Base-by-base conservation (phyloP, 2,113 vertebrate genomes). In the Cephalopholis sonnerati region DNA sequence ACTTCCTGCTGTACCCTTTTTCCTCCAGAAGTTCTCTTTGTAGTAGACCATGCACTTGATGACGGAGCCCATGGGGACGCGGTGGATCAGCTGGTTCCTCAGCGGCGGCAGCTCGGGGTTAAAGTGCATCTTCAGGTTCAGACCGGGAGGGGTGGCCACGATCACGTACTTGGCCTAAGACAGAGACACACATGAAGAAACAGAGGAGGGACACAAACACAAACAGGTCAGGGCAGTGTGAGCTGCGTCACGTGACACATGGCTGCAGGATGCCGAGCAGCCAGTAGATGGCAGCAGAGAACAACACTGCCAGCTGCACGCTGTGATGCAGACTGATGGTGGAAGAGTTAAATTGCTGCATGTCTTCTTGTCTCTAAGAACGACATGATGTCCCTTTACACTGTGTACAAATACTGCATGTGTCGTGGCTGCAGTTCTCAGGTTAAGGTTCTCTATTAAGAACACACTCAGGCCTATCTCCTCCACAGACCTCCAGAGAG, bases 21-120 rank as follows among this genome's bases (percentile, higher is more conserved):
- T 97, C 92, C 95, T 97, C 98, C 98, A 99, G 93, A 99, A 99
- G 81, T 96, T 96, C 83, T 99, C 97, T 68, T 93, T 96, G 85
- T 99, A 99, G 93, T 99, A 99, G 55, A 99, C 96, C 68, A 99
- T 99, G 91, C 97, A 98, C 90, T 99, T 99, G 93, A 99, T 99
- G 91, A 99, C 97, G 22, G 96, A 98, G 84, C 98, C 98, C 96
- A 98, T 96, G 85, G 98, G 98, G 18, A 99, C 95, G 32, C 98
- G 96, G 81, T 93, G 92, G 91, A 99, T 97, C 81, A 99, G 94
- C 90, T 99, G 98, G 91, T 99, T 99, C 90, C 98, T 97, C 91
- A 98, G 84, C 0, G 97, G 95, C 0, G 98, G 98, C 82, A 99
- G 94, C 82, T 97, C 95, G 6, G 98, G 98, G 65, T 85, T 98